Evolutionary conservation across 2,797 vertebrate species (phyloP).

Genomic region (Gymnopithys bicolor): DNA sequence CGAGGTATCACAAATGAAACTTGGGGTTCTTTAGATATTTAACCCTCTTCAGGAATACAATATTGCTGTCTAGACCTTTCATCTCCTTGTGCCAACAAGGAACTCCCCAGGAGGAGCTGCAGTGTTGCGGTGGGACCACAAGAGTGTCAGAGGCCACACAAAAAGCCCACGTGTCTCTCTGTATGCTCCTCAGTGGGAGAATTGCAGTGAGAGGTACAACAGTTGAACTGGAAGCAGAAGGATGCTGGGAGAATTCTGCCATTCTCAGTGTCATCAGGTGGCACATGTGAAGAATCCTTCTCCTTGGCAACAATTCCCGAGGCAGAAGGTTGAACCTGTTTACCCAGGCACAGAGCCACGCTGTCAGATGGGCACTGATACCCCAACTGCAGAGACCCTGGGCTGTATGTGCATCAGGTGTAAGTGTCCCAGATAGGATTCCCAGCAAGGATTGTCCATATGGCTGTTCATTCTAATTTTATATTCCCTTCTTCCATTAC

Average conservation of each 20-base stretch:
- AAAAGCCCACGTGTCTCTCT: fast-evolving
- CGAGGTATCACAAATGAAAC: background rate
- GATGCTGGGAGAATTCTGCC: background rate
- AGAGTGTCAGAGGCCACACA: background rate
- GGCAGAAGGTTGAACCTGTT: conserved; percentile 56
- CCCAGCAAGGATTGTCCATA: conserved; percentile 41
- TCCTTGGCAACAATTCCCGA: conserved; percentile 4
- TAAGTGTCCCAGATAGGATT: conserved; percentile 45
- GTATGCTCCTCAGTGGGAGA: background rate
- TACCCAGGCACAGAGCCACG: conserved; percentile 21
- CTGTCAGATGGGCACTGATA: conserved; percentile 51
- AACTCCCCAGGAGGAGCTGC: background rate
- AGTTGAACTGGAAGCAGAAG: conserved; percentile 34
- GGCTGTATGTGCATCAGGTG: conserved; percentile 4
- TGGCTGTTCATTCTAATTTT: conserved; percentile 59
- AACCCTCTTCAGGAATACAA: background rate
- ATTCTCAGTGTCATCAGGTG: background rate
- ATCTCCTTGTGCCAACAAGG: background rate
- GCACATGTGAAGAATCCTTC: background rate
- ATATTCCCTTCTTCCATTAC: background rate
- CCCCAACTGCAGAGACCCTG: background rate
- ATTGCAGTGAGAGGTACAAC: background rate
- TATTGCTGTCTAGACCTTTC: background rate
- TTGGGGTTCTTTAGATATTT: background rate
- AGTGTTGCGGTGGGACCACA: background rate